phyloP scores from a whole-genome alignment of 2,797 vertebrate genomes.

The Trichosurus vulpecula region DNA sequence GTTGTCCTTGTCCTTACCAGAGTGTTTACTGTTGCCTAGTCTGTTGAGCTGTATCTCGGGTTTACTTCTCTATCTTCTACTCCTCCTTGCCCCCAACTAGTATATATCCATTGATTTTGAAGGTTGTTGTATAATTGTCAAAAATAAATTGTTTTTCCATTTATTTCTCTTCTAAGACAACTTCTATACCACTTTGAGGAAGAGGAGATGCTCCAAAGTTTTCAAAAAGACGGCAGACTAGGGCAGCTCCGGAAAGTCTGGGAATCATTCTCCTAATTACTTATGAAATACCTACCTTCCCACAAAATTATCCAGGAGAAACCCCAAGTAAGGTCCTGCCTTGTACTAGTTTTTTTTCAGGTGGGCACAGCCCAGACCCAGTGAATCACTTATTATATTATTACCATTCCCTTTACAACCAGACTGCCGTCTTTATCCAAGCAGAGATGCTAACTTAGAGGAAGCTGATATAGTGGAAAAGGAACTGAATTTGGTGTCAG shows the following conservation, averaged over 20 bases:
- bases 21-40: background rate
- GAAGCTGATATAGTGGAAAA: background rate
- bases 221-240: background rate
- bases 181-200: background rate
- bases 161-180: background rate
- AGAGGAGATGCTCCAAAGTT: background rate
- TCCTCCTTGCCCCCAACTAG: background rate
- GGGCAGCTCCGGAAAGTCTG: background rate
- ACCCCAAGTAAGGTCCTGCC: background rate
- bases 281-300: background rate
- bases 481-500: background rate
- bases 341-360: background rate
- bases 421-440: background rate
- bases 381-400: background rate
- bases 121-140: background rate
- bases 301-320: background rate
- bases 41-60: background rate
- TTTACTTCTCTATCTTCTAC: background rate
- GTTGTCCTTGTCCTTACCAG: background rate
- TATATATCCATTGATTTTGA: background rate
- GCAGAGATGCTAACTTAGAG: background rate
- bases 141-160: background rate
- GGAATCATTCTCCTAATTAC: background rate
- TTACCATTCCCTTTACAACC: background rate
- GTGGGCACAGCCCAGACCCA: background rate